Evolutionary conservation across 2,888 invertebrate genomes (phyloP).

Genomic region (Timema cristinae): DNA sequence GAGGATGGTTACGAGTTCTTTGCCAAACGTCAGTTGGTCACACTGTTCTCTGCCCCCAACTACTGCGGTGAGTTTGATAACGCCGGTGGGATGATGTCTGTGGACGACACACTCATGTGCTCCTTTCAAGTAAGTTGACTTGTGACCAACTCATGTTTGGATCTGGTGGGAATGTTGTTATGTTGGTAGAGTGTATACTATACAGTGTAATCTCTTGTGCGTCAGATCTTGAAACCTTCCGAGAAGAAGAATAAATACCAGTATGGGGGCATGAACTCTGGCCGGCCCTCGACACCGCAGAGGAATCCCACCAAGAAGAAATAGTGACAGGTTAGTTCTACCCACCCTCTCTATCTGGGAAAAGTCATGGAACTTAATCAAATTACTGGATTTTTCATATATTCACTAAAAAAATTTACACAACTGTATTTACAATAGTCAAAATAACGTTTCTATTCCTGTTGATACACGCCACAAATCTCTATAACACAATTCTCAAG

Average conservation of each 20-base stretch:
- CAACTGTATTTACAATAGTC: too few relatives aligned
- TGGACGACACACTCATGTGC: conserved; percentile 98
- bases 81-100: conserved; percentile 99
- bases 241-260: conserved; percentile 99
- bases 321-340: conserved; percentile 47
- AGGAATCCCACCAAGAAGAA: conserved; percentile 62
- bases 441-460: too few relatives aligned
- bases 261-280: conserved; percentile 84
- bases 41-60: conserved; percentile 97
- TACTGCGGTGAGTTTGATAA: conserved; percentile 99
- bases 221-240: conserved; percentile 95
- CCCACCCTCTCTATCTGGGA: too few relatives aligned
- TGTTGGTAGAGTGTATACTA: background rate
- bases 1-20: conserved; percentile 99
- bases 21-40: conserved; percentile 96
- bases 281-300: conserved; percentile 81
- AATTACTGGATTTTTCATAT: too few relatives aligned
- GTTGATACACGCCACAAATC: too few relatives aligned
- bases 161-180: background rate
- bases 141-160: too few relatives aligned
- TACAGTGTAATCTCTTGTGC: conserved; percentile 26
- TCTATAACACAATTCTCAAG: too few relatives aligned
- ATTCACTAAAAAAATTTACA: too few relatives aligned
- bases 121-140: conserved; percentile 82
- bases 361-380: too few relatives aligned